These are phyloP conservation scores for Micromussa lordhowensis DNA, from an alignment of 92 coral and sea anemone genomes.

Conservation along the genomic window DNA sequence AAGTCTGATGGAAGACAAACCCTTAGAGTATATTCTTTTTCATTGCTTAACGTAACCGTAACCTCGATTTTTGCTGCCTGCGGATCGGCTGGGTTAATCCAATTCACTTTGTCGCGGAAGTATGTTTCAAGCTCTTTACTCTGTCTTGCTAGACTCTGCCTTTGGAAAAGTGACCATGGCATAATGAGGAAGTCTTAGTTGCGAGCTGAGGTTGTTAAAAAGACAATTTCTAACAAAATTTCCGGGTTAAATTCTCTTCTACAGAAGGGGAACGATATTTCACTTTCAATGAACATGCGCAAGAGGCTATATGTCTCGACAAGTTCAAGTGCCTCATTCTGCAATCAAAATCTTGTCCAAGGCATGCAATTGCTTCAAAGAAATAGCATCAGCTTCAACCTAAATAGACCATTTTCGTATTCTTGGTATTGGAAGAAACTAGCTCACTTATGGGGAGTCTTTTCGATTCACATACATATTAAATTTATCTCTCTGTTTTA, in stretches of 20 bases:
- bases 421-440: not conserved
- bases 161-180: constrained; percentile 75
- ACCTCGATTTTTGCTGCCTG: constrained; percentile 69
- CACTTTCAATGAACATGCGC: not conserved
- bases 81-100: constrained; percentile 60
- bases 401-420: not conserved
- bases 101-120: constrained; percentile 63
- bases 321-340: not conserved
- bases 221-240: not conserved
- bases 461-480: too few relatives aligned
- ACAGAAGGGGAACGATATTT: too few relatives aligned
- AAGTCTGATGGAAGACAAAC: constrained; percentile 75
- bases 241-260: too few relatives aligned
- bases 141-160: constrained; percentile 68
- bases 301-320: not conserved
- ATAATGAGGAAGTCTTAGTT: constrained; percentile 30
- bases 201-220: not conserved
- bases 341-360: not conserved
- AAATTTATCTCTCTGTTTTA: too few relatives aligned
- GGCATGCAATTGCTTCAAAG: not conserved
- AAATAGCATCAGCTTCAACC: not conserved
- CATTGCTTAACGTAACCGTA: constrained; percentile 55
- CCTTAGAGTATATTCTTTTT: constrained; percentile 67
- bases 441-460: too few relatives aligned
- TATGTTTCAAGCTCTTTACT: constrained; percentile 49